These are phyloP conservation scores for Neodon shergylaensis DNA, from an alignment of 2,113 vertebrate genomes.

Conservation along the genomic window DNA sequence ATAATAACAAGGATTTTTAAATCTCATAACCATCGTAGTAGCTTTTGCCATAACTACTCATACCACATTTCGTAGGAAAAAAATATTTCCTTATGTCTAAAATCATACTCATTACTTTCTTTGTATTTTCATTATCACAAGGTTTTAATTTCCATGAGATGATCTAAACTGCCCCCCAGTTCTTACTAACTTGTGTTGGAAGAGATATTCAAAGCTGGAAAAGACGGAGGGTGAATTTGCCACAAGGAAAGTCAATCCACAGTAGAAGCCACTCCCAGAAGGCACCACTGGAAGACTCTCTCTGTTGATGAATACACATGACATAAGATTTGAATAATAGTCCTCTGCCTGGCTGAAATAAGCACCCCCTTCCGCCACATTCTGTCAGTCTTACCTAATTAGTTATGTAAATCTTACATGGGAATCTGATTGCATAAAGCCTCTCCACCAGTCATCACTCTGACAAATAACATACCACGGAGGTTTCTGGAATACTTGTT, in stretches of 20 bases:
- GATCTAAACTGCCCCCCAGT: slow-evolving; percentile 42
- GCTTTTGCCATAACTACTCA: slow-evolving; percentile 67
- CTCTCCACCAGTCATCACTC: slow-evolving; percentile 80
- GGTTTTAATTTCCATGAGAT: slow-evolving; percentile 45
- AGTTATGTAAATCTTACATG: slow-evolving; percentile 87
- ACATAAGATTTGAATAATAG: slow-evolving; percentile 62
- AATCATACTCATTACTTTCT: slow-evolving; percentile 80
- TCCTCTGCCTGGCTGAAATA: slow-evolving; percentile 78
- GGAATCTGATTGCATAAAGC: slow-evolving; percentile 85
- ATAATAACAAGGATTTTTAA: slow-evolving; percentile 70
- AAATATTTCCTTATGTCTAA: slow-evolving; percentile 75
- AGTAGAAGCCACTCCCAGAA: slow-evolving; percentile 62
- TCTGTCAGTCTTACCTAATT: slow-evolving; percentile 83
- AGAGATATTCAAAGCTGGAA: slow-evolving; percentile 26
- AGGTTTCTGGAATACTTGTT: slow-evolving; percentile 80
- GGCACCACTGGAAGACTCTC: slow-evolving; percentile 79
- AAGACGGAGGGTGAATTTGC: slow-evolving; percentile 38
- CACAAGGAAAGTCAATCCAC: slow-evolving; percentile 49
- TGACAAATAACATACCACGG: slow-evolving; percentile 76
- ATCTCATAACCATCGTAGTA: slow-evolving; percentile 81
- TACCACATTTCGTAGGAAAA: slow-evolving; percentile 52
- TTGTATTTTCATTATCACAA: slow-evolving; percentile 74
- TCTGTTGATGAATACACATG: slow-evolving; percentile 80
- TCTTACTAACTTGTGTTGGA: slow-evolving; percentile 35
- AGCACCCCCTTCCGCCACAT: slow-evolving; percentile 78